These are phyloP conservation scores for Muntiacus muntjak DNA, from an alignment of 2,113 vertebrate genomes.

Conservation along the genomic window DNA sequence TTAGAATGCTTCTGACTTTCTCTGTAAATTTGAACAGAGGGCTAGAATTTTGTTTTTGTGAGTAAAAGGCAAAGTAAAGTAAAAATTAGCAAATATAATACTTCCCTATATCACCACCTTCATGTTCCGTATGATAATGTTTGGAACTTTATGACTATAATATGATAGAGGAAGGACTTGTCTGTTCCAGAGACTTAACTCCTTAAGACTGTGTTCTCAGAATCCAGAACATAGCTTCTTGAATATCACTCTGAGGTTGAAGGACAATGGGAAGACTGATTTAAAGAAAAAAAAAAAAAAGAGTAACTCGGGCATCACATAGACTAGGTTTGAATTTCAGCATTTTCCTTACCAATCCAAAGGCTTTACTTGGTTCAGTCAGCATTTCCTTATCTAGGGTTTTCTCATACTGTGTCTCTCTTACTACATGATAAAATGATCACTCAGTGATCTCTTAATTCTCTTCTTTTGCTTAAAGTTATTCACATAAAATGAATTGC, in stretches of 20 bases:
- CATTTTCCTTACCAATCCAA: background rate
- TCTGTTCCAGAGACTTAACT: background rate
- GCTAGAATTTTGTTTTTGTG: slow-evolving; percentile 66
- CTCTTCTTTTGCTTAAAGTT: background rate
- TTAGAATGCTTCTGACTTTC: slow-evolving; percentile 73
- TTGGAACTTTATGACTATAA: background rate
- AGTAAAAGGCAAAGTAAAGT: slow-evolving; percentile 68
- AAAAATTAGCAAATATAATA: slow-evolving; percentile 67
- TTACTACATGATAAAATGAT: background rate
- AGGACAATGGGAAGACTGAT: background rate
- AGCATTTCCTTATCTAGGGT: background rate
- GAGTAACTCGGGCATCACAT: background rate
- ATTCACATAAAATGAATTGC: slow-evolving; percentile 18
- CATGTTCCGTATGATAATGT: background rate
- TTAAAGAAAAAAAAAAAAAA: background rate
- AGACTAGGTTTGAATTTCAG: background rate
- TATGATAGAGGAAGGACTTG: background rate
- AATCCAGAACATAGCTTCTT: background rate
- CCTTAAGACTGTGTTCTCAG: background rate
- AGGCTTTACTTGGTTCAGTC: background rate
- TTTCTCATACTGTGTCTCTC: background rate
- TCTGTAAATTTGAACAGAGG: slow-evolving; percentile 74
- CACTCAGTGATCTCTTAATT: background rate
- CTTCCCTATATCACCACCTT: slow-evolving; percentile 22
- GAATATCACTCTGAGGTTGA: background rate